Percentiles rank a stretch among this genome's conserved stretches.
Evolutionary conservation across 1,140 invertebrate species (phyloP).

Genomic region (Caenorhabditis inopinata): DNA sequence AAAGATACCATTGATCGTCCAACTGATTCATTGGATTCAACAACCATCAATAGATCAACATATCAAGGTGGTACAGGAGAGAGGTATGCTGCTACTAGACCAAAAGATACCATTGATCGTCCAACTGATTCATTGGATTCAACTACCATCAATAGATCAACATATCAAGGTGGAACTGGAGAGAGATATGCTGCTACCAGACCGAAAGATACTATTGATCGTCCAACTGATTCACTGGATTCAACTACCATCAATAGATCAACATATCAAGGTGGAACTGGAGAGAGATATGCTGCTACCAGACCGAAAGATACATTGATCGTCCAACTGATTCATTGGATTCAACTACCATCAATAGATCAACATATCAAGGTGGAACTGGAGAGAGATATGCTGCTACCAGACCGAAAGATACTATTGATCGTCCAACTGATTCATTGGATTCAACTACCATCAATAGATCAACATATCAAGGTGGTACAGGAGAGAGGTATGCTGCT

Average conservation of each 20-base stretch:
- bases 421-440: not conserved
- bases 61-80: constrained; percentile 1
- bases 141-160: not conserved
- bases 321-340: not conserved
- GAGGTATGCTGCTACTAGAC: not conserved
- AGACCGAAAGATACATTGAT: not conserved
- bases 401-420: not conserved
- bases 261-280: not conserved
- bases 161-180: constrained; percentile 1
- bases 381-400: not conserved
- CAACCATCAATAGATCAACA: not conserved
- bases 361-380: not conserved
- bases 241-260: not conserved
- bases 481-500: not conserved
- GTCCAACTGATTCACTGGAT: not conserved
- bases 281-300: not conserved
- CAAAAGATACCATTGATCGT: not conserved
- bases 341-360: not conserved
- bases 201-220: not conserved
- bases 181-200: not conserved
- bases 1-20: not conserved
- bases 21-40: not conserved
- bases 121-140: not conserved
- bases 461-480: not conserved
- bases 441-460: not conserved